Evolutionary conservation across 2,888 invertebrate genomes (phyloP), one percentile per base, ranked within the genome.

Genomic region (Deilephila porcellus): DNA sequence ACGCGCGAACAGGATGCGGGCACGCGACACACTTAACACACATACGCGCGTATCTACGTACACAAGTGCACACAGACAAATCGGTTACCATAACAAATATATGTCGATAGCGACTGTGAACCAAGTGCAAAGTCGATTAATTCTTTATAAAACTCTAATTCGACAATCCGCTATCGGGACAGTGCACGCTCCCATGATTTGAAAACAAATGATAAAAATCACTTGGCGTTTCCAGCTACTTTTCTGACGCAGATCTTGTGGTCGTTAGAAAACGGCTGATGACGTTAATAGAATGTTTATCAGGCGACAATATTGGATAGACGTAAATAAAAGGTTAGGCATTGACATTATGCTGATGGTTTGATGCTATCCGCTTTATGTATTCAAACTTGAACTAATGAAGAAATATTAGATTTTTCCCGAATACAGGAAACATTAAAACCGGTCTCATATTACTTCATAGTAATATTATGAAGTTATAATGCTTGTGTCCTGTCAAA

Each of bases 1-100:
- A 92, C 83, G 83, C 80, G 78, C 86, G 85, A 93, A 92, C 93
- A 93, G 93, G 93, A 93, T 93, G 90, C 91, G 87, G 84, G 88
- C 87, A 86, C 86, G 88, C 89, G 90, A 87, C 90, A 91, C 84
- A 90, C 88, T 87, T 89, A 81, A 83, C 78, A 77, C 77, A 78
- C 74, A 79, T 75, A 75, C 74, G 73, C 70, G 75, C 71, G 74
- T 56, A 72, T 64, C 74, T 77, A 76, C 74, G 74, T 73, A 64
- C 74, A 77, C 77, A 75, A 83, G 77, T 83, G 80, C 83, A 85
- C 80, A 81, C 78, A 82, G 76, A 80, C 76, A 80, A 75, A 78
- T 76, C 77, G 74, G 81, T 83, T 81, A 80, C 79, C 82, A 83
- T 82, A 84, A 83, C 79, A 86, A 85, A 71, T 62, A 29, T 32